A percentile compares a stretch with the other conserved stretches of the same genome.
Evolutionary conservation across 2,797 vertebrate species (phyloP).

Genomic region (Miopithecus talapoin): DNA sequence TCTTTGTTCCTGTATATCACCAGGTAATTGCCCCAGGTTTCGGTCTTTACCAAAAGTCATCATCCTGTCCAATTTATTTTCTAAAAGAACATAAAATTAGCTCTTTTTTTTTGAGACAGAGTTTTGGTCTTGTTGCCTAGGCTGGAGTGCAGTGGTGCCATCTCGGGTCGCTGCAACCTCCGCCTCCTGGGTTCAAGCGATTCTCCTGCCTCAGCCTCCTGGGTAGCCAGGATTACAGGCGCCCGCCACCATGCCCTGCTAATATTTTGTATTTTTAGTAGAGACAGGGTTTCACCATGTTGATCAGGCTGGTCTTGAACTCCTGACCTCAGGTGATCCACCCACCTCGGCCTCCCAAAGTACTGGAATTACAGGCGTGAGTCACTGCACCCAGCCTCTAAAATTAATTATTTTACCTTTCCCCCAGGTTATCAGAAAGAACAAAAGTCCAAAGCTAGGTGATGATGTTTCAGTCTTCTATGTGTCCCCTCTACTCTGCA

Average conservation of each 20-base stretch:
- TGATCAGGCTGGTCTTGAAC: too few species aligned
- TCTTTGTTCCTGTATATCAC: not conserved
- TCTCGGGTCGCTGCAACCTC: too few species aligned
- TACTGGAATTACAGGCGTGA: not conserved
- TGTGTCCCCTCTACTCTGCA: not conserved
- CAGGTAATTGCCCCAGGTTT: not conserved
- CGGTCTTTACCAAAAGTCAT: not conserved
- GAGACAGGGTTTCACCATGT: too few species aligned
- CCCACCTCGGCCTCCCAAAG: not conserved
- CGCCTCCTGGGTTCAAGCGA: too few species aligned
- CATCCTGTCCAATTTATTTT: not conserved
- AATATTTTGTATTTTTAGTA: not conserved
- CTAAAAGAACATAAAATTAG: slow-evolving; percentile 34
- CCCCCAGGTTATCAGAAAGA: not conserved
- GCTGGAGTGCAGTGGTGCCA: accelerated
- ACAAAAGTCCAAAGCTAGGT: not conserved
- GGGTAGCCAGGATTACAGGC: too few species aligned
- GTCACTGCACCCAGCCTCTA: not conserved
- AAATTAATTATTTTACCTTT: not conserved
- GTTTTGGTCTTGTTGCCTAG: too few species aligned
- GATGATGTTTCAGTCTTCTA: not conserved
- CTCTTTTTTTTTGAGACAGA: not conserved
- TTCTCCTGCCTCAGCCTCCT: too few species aligned
- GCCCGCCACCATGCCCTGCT: not conserved
- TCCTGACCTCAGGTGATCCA: not conserved